Base-by-base conservation (phyloP, 2,113 vertebrate genomes). In the Chamaea fasciata region DNA sequence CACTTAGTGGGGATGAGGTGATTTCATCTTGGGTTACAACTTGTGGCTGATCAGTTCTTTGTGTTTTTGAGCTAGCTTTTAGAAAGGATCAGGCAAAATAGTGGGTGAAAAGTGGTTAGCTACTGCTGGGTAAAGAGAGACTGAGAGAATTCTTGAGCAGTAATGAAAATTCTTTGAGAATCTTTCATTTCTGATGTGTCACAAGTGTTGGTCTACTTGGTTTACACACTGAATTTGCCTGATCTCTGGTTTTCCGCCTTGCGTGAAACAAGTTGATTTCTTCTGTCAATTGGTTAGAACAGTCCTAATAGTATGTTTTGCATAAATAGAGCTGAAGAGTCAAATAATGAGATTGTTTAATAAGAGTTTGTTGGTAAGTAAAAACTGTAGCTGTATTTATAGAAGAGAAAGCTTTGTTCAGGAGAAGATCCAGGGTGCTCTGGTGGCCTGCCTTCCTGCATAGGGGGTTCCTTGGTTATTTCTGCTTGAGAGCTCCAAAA, bases 401-500 rank as follows among this genome's bases (percentile, higher is more conserved):
- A 59, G 46, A 41, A 67, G 28, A 26, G 82, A 90, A 79, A 88
- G 3, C 8, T 53, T 5, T 3, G 3, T 42, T 90, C 19, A 63
- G 46, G 46, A 74, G 37, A 49, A 49, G 27, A 64, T 50, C 7
- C 5, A 47, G 19, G 24, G 2, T 63, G 26, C 5, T 79, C 13
- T 59, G 1, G 5, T 60, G 28, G 9, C 13, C 10, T 74, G 15
- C 21, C 21, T 4, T 39, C 20, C 42, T 44, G 7, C 0, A 0
- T 30, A 21, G 24, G 5, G 3, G 39, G 9, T 68, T 35, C 13
- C 4, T 52, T 85, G 13, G 6, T 71, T 63, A 0, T 35, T 96
- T 85, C 13, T 42, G 8, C 17, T 21, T 89, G 30, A 18, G 9
- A 65, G 27, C 9, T 49, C 33, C 18, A 71, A 41, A 86, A 30